phyloP scores from a whole-genome alignment of 1,140 invertebrate genomes.

The Camponotus floridanus region DNA sequence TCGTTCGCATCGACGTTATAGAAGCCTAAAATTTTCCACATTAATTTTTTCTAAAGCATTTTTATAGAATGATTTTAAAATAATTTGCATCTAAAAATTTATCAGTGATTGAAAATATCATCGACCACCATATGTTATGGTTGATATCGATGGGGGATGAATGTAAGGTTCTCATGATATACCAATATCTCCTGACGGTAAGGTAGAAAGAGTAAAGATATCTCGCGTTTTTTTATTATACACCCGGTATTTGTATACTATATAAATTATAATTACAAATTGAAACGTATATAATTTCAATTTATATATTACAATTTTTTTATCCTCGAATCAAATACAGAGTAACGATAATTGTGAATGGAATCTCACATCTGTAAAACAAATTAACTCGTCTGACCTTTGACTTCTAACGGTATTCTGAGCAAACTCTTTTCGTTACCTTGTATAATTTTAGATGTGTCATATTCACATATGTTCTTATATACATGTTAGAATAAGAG shows the following conservation, averaged over 20 bases:
- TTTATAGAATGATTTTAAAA: not conserved
- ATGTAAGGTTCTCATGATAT: conserved; percentile 2
- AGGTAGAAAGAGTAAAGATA: conserved; percentile 1
- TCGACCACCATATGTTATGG: not conserved
- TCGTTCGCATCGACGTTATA: not conserved
- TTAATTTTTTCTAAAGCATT: not conserved
- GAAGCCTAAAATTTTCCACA: not conserved
- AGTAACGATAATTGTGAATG: not conserved
- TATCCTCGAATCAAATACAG: not conserved
- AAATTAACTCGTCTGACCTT: conserved; percentile 5
- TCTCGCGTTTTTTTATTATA: too few relatives aligned
- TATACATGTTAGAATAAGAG: too few relatives aligned
- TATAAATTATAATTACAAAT: conserved; percentile 9
- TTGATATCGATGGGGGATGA: conserved; percentile 40
- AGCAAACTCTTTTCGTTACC: conserved; percentile 18
- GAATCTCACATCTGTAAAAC: conserved; percentile 30
- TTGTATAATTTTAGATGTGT: not conserved
- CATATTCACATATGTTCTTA: not conserved
- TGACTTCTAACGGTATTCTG: conserved; percentile 41
- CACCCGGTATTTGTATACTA: not conserved
- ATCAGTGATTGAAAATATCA: conserved; percentile 19
- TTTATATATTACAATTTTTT: not conserved
- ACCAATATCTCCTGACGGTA: conserved; percentile 43
- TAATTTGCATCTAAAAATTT: not conserved
- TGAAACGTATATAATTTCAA: not conserved